Evolutionary conservation across 2,113 vertebrate species (phyloP), one percentile per base, ranked within the genome.

Genomic region (Heterotis niloticus): DNA sequence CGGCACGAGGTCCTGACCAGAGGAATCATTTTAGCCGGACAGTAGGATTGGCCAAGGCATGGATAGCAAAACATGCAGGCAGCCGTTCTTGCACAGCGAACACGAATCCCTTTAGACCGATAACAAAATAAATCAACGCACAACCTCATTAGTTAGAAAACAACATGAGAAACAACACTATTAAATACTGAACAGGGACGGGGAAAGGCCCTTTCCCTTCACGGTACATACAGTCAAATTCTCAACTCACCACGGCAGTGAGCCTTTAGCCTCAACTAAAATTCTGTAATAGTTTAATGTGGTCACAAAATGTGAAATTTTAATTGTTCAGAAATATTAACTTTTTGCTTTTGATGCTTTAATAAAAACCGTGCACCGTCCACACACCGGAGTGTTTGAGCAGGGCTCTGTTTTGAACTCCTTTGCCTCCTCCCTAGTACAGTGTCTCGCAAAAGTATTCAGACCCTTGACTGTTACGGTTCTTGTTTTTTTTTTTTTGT

Each of bases 281-380:
- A n/a, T n/a, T n/a, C n/a, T n/a, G n/a, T n/a, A n/a, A n/a, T n/a
- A n/a, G n/a, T n/a, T n/a, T n/a, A n/a, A n/a, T n/a, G n/a, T n/a
- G 24, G 64, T 44, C 29, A 77, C 60, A 17, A 77, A 66, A 66
- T 23, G 9, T 77, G 65, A 26, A 28, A 52, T 77, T 77, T 77
- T 73, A 73, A 73, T 73, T 73, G 52, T 52, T 56, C 51, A 24
- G n/a, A 73, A 57, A 73, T 57, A 73, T 73, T 73, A 23, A 57
- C 23, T 73, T n/a, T 73, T n/a, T 73, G n/a, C 12, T 52, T 73
- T 73, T 73, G 51, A 73, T 26, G 23, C 52, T 73, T 73, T 73
- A 56, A 73, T 52, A 34, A 73, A 73, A 73, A 73, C 56, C 56
- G n/a, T 73, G 52, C 56, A 52, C 12, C 12, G 71, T 16, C 56